A percentile compares a stretch with the other conserved stretches of the same genome.
phyloP scores from a whole-genome alignment of 2,888 invertebrate species.

The Pachliopta kotzebuea region DNA sequence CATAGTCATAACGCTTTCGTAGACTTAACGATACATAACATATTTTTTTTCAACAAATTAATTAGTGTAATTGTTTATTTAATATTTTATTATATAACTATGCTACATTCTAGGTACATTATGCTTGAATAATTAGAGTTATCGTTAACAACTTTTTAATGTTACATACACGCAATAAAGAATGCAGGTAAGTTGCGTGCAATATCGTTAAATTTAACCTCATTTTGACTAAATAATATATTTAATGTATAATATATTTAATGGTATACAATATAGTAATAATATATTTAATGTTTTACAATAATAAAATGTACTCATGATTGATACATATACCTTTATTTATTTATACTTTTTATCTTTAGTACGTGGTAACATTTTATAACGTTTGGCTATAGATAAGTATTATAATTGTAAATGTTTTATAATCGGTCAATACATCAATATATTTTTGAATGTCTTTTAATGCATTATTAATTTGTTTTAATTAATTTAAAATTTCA shows the following conservation, averaged over 20 bases:
- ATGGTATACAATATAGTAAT: too few species aligned
- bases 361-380: too few species aligned
- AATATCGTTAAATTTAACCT: conserved; percentile 17
- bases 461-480: too few species aligned
- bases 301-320: not conserved
- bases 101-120: conserved; percentile 5
- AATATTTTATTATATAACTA: not conserved
- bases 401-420: too few species aligned
- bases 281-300: not conserved
- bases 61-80: not conserved
- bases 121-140: conserved; percentile 1
- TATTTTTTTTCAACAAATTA: conserved; percentile 1
- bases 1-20: conserved; percentile 29
- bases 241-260: too few species aligned
- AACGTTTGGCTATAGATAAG: too few species aligned
- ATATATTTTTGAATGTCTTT: too few species aligned
- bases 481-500: too few species aligned
- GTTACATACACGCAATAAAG: conserved; percentile 18
- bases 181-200: conserved; percentile 8
- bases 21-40: conserved; percentile 6
- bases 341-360: too few species aligned
- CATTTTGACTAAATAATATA: conserved; percentile 2
- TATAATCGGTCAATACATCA: too few species aligned
- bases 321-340: too few species aligned
- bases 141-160: conserved; percentile 13